phyloP scores from a whole-genome alignment of 2,113 vertebrate genomes.

The Raja brachyura region DNA sequence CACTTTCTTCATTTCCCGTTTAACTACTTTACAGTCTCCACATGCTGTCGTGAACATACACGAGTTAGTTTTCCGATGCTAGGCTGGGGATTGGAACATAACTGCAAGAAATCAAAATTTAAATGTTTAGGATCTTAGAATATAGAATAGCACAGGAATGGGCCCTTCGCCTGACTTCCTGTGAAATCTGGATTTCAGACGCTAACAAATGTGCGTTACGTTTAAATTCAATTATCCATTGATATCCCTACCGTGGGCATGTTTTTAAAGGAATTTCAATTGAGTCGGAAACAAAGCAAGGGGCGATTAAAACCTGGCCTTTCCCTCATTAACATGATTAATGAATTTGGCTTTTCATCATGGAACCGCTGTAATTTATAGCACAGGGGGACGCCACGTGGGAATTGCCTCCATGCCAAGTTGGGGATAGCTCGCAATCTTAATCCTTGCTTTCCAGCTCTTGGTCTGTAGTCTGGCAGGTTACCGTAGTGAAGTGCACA shows the following conservation, averaged over 20 bases:
- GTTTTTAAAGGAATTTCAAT: neutral
- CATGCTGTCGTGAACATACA: neutral
- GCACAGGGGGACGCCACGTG: no score
- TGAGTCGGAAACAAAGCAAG: neutral
- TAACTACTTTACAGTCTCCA: neutral
- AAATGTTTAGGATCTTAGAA: neutral
- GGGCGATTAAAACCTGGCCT: neutral
- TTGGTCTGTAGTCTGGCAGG: no score
- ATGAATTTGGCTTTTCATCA: neutral
- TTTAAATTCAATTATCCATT: slow-evolving; percentile 2
- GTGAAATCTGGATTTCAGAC: neutral
- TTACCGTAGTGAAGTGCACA: no score
- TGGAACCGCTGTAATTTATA: no score
- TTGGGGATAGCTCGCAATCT: no score
- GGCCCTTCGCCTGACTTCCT: neutral
- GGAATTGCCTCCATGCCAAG: no score
- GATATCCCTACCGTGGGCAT: neutral
- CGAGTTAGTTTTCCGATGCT: neutral
- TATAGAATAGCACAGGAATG: no score
- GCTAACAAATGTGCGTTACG: neutral
- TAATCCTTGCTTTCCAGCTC: no score
- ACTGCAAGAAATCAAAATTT: neutral
- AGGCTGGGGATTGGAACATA: neutral
- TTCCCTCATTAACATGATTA: neutral
- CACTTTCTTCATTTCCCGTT: neutral